Evolutionary conservation across 2,113 vertebrate species (phyloP).

Genomic region (Neolamprologus tretocephalus): DNA sequence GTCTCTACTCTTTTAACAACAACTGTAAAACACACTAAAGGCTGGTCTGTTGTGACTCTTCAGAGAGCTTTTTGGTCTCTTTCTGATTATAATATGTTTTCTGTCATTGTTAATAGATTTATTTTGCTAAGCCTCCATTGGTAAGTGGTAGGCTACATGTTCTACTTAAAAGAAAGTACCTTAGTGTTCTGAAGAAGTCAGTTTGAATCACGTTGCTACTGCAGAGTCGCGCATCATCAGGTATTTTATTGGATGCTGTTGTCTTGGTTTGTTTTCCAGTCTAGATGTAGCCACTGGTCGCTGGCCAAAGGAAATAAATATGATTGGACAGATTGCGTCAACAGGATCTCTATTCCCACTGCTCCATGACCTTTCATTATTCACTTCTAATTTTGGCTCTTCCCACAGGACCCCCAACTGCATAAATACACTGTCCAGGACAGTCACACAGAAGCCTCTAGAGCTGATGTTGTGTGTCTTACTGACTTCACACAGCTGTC

Average conservation of each 20-base stretch:
- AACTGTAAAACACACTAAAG: constrained; percentile 12
- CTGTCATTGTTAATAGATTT: not conserved
- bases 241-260: not conserved
- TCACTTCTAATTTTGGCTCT: constrained; percentile 64
- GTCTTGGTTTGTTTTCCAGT: constrained; percentile 28
- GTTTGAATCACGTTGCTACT: not conserved
- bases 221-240: not conserved
- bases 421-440: constrained; percentile 47
- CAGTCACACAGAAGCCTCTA: not conserved
- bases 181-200: not conserved
- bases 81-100: not conserved
- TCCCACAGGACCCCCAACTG: constrained; percentile 51
- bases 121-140: not conserved
- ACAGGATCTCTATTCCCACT: constrained; percentile 59
- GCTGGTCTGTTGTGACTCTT: not conserved
- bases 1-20: constrained; percentile 33
- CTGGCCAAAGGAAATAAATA: constrained; percentile 47
- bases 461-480: not conserved
- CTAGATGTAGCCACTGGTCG: constrained; percentile 12
- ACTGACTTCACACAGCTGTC: not conserved
- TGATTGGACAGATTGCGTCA: constrained; percentile 46
- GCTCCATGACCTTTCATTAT: constrained; percentile 60
- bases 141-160: not conserved
- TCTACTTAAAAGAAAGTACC: not conserved
- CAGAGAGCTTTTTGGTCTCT: not conserved